A percentile compares a stretch with the other conserved stretches of the same genome.
phyloP scores from a whole-genome alignment of 2,113 vertebrate species.

The Xiphophorus maculatus region DNA sequence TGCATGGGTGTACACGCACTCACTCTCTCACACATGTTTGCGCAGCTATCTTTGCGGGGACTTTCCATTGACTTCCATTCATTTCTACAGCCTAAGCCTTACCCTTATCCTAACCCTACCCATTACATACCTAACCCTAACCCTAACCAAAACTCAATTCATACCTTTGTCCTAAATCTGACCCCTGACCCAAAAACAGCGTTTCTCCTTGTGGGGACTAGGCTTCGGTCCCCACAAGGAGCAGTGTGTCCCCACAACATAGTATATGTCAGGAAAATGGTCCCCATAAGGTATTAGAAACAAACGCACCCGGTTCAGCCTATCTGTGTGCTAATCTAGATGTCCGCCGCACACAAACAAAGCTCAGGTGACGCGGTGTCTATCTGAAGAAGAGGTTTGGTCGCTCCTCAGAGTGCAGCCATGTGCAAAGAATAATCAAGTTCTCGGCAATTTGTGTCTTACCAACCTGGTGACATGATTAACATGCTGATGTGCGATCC shows the following conservation, averaged over 20 bases:
- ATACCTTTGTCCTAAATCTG: too few species aligned
- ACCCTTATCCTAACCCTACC: background rate
- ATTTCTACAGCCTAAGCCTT: too few species aligned
- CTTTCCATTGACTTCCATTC: too few species aligned
- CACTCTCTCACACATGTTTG: background rate
- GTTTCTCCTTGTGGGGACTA: too few species aligned
- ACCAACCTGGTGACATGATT: conserved; percentile 50
- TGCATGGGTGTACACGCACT: conserved; percentile 12
- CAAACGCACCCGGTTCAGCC: conserved; percentile 22
- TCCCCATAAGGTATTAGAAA: too few species aligned
- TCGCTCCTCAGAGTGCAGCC: conserved; percentile 16
- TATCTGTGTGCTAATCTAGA: conserved; percentile 35
- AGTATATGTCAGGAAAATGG: too few species aligned
- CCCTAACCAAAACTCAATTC: too few species aligned
- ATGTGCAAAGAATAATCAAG: conserved; percentile 50
- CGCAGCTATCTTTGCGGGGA: too few species aligned
- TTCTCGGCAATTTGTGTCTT: conserved; percentile 38
- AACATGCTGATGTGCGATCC: conserved; percentile 38
- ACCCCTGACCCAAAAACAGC: too few species aligned
- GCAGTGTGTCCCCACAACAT: too few species aligned
- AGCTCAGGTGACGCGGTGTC: conserved; percentile 24
- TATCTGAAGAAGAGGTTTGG: background rate
- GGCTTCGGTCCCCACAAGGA: too few species aligned
- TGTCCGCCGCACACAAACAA: conserved; percentile 30
- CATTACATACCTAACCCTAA: too few species aligned